Percentiles rank a stretch among this genome's conserved stretches.
phyloP scores from a whole-genome alignment of 2,888 invertebrate genomes.

The Eudasyphora cyanicolor region DNA sequence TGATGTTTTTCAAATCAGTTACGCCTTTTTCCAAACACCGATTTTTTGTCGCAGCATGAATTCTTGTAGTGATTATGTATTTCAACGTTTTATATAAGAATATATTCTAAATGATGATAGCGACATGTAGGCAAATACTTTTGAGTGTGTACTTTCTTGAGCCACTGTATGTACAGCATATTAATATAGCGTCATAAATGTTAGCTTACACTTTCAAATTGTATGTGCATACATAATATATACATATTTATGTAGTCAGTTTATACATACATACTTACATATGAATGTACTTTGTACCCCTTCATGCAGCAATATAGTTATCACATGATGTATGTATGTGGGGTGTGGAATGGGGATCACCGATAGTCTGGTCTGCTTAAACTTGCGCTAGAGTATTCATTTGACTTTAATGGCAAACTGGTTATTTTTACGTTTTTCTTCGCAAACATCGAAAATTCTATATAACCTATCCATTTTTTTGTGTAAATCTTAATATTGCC shows the following conservation, averaged over 20 bases:
- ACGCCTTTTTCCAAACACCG: too few relatives aligned
- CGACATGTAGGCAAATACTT: too few relatives aligned
- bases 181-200: slow-evolving; percentile 23
- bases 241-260: neutral
- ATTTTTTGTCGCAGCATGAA: too few relatives aligned
- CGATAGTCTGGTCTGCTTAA: neutral
- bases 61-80: too few relatives aligned
- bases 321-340: neutral
- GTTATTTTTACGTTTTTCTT: neutral
- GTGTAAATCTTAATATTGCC: slow-evolving; percentile 32
- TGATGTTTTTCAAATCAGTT: too few relatives aligned
- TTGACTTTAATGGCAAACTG: neutral
- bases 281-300: neutral
- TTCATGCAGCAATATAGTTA: neutral
- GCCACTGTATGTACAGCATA: too few relatives aligned
- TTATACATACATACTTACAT: neutral
- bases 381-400: neutral
- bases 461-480: slow-evolving; percentile 25
- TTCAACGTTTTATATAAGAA: too few relatives aligned
- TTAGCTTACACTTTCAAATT: slow-evolving; percentile 2
- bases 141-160: too few relatives aligned
- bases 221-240: neutral
- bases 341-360: too few relatives aligned
- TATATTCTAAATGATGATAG: too few relatives aligned
- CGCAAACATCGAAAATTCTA: neutral